Base-by-base conservation (phyloP, 2,113 vertebrate species). In the Gorsachius goisagi region DNA sequence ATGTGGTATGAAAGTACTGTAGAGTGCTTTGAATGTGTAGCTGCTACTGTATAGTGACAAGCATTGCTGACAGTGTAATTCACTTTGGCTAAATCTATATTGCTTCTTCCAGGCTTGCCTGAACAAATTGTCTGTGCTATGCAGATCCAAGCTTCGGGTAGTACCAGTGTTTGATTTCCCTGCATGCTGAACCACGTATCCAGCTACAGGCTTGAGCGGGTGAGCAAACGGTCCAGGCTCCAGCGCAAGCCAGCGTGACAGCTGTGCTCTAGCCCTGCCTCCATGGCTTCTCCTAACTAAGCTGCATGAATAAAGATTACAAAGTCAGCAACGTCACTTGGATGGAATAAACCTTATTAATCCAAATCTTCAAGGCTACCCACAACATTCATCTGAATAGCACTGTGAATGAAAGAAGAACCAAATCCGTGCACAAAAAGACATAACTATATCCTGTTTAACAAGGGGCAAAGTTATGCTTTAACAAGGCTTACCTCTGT, bases 331-430 rank as follows among this genome's bases (percentile, higher is more conserved):
- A 66, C 21, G 6, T 52, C 83, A 81, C 60, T 71, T 64, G 79
- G 79, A 72, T 37, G 24, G 44, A 89, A 93, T 93, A 96, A 94
- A 94, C 62, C 69, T 78, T n/a, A 69, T 35, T 93, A 92, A 94
- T 88, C 90, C 80, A 93, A 91, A 93, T 93, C 89, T 96, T 94
- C 85, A 73, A 85, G 91, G 81, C 74, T 72, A 83, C 85, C 59
- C 89, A 93, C 45, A 89, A 90, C 55, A 88, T 17, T 66, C 59
- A 45, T 64, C 33, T 50, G n/a, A 91, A n/a, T 15, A 64, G 32
- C 44, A 58, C 0, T 79, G 67, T 32, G 85, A 87, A 89, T 58
- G 63, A 93, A 91, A 94, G 45, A 53, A 32, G 21, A 68, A 74
- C 22, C 55, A 91, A 93, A 96, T 85, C 91, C 24, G 0, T 30